Conservation (phyloP, 2,113 vertebrate species). For the Myrmecophaga tridactyla region DNA sequence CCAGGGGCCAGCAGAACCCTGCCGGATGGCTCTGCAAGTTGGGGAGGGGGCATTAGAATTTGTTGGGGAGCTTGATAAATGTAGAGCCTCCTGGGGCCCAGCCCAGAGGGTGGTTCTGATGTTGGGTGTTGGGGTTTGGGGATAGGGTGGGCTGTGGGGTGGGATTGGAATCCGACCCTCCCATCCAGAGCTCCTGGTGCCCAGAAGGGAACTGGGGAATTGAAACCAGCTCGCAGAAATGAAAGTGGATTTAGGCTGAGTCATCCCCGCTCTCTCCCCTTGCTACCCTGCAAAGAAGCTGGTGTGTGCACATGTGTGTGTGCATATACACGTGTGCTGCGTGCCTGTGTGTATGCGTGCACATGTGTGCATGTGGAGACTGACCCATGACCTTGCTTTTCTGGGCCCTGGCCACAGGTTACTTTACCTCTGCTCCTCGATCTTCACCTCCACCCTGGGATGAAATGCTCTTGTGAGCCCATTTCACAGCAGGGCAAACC, state of each 20-base stretch:
- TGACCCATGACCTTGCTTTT: background rate
- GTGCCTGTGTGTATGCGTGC: background rate
- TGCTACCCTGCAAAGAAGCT: background rate
- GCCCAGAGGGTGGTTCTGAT: background rate
- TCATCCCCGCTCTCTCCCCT: background rate
- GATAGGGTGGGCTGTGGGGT: background rate
- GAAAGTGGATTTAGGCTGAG: background rate
- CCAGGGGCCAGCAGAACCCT: background rate
- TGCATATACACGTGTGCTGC: too few relatives aligned
- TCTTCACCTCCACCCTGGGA: background rate
- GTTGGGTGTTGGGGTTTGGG: fast-evolving
- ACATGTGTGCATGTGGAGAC: background rate
- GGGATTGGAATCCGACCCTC: fast-evolving
- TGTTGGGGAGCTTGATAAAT: background rate
- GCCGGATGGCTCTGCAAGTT: background rate
- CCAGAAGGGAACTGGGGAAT: background rate
- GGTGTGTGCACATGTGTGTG: background rate
- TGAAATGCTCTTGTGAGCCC: background rate
- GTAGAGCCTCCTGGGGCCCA: background rate
- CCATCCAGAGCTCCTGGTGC: background rate
- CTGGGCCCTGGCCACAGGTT: too few relatives aligned
- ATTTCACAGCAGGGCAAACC: background rate
- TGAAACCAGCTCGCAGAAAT: background rate
- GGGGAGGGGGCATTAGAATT: background rate
- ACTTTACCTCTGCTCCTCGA: background rate